A percentile compares a stretch with the other conserved stretches of the same genome.
Evolutionary conservation across 2,888 invertebrate species (phyloP).

Genomic region (Macrosoma leucophasiata): DNA sequence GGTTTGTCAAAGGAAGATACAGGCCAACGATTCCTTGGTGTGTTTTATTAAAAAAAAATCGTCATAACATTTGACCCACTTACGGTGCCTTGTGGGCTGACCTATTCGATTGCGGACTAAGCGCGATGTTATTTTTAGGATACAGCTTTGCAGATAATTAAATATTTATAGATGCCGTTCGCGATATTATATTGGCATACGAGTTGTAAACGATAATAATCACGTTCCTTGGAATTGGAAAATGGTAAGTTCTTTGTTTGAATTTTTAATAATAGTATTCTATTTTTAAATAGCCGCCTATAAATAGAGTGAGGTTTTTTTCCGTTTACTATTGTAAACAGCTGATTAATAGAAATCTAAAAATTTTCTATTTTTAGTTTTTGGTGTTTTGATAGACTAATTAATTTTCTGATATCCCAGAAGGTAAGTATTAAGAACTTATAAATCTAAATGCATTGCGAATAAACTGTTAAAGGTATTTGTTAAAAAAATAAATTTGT

Average conservation of each 20-base stretch:
- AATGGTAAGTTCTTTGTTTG: conserved; percentile 65
- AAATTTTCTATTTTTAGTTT: too few species aligned
- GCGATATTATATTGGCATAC: conserved; percentile 33
- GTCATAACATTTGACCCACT: conserved; percentile 69
- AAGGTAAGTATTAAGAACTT: too few species aligned
- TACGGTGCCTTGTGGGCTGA: conserved; percentile 67
- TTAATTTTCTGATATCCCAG: too few species aligned
- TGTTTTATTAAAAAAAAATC: conserved; percentile 24
- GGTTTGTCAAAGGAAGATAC: conserved; percentile 27
- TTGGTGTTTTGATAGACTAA: too few species aligned
- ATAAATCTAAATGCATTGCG: too few species aligned
- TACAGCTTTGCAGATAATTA: conserved; percentile 72
- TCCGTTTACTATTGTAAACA: too few species aligned
- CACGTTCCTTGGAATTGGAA: conserved; percentile 37
- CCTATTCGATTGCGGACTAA: conserved; percentile 71
- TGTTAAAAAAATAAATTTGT: too few species aligned
- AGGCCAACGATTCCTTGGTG: conserved; percentile 23
- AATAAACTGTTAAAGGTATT: too few species aligned
- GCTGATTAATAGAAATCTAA: too few species aligned
- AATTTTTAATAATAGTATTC: too few species aligned
- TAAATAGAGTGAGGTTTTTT: too few species aligned
- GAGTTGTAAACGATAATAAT: conserved; percentile 36
- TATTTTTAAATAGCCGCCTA: too few species aligned
- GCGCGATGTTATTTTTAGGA: conserved; percentile 70
- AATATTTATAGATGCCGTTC: conserved; percentile 67